Evolutionary conservation across 2,113 vertebrate species (phyloP).

Genomic region (Alethe diademata): DNA sequence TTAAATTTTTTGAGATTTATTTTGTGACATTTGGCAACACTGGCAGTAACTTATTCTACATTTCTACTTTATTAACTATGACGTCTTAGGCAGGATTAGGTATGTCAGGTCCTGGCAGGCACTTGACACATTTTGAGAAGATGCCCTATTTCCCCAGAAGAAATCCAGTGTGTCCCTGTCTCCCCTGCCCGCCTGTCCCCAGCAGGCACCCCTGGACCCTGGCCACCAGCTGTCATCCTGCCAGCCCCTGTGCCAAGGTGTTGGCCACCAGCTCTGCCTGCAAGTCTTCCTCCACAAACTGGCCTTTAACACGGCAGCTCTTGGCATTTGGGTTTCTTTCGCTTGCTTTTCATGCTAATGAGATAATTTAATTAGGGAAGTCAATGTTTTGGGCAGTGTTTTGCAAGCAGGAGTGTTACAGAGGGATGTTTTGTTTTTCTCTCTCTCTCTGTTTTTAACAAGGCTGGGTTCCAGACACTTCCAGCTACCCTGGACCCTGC

Average conservation of each 20-base stretch:
- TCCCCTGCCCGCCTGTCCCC: background rate
- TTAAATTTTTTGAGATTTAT: constrained; percentile 42
- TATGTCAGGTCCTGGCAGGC: constrained; percentile 56
- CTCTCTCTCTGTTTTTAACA: background rate
- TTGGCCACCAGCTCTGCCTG: background rate
- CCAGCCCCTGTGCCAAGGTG: background rate
- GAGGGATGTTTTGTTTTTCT: background rate
- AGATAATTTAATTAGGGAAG: constrained; percentile 61
- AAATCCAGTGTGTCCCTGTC: background rate
- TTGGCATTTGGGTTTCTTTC: constrained; percentile 41
- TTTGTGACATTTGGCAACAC: constrained; percentile 40
- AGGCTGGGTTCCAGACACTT: background rate
- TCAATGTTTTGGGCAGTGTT: constrained; percentile 32
- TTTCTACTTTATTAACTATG: constrained; percentile 56
- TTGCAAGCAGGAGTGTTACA: constrained; percentile 13
- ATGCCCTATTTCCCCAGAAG: background rate
- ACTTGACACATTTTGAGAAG: background rate
- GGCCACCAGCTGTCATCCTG: background rate
- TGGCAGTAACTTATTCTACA: constrained; percentile 40
- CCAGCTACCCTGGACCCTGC: background rate
- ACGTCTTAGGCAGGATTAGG: constrained; percentile 47
- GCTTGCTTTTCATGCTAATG: constrained; percentile 52
- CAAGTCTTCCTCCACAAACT: background rate
- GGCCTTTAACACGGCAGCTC: constrained; percentile 6
- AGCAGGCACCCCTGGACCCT: background rate